Conservation (phyloP, 2,113 vertebrate species). For the Serilophus lunatus region DNA sequence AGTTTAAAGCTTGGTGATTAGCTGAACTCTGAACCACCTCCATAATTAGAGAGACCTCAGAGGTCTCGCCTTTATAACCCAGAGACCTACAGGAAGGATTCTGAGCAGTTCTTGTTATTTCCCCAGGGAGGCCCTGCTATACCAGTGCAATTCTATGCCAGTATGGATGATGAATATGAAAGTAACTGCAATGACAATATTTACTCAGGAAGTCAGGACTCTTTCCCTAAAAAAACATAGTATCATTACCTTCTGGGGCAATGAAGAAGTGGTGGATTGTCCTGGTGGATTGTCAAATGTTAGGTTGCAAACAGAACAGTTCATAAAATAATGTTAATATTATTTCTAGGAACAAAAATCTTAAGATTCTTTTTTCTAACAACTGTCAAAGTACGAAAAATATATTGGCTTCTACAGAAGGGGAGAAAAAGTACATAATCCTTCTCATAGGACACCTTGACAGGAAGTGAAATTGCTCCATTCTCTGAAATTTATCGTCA, state of each 20-base stretch:
- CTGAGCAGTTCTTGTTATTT: background rate
- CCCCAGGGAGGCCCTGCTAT: background rate
- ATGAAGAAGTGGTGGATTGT: rapidly evolving
- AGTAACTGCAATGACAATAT: background rate
- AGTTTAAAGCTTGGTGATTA: background rate
- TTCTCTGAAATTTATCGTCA: background rate
- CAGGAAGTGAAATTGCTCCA: background rate
- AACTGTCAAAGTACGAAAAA: background rate
- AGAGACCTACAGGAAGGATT: background rate
- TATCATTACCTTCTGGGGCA: background rate
- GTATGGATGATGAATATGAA: background rate
- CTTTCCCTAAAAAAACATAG: background rate
- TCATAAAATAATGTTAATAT: background rate
- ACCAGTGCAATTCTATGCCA: background rate
- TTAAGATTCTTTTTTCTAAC: background rate
- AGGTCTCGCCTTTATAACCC: background rate
- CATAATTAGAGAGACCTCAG: background rate
- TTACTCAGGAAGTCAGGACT: background rate
- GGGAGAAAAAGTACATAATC: background rate
- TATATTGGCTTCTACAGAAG: background rate
- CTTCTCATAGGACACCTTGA: background rate
- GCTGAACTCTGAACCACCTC: background rate
- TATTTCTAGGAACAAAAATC: background rate
- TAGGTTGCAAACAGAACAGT: background rate
- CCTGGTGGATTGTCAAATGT: background rate